Percentiles rank a stretch among this genome's conserved stretches.
Conservation (phyloP, 2,797 vertebrate genomes). For the Bucorvus abyssinicus region DNA sequence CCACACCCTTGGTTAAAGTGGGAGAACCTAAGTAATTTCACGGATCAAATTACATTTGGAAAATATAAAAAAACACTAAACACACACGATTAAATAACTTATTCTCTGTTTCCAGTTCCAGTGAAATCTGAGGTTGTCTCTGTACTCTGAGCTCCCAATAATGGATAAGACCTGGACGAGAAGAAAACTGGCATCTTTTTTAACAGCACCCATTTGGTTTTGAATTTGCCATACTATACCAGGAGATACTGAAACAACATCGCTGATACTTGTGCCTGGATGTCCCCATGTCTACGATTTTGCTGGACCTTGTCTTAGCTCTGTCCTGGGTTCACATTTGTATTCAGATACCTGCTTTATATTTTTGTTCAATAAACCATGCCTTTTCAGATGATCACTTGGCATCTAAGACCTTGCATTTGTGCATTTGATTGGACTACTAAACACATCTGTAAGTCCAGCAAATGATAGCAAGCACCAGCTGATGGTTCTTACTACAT, state of each 20-base stretch:
- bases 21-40: background rate
- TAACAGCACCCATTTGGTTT: fast-evolving
- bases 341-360: background rate
- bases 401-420: background rate
- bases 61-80: background rate
- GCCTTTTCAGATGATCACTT: background rate
- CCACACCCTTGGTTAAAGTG: too few species aligned
- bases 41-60: background rate
- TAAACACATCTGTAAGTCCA: background rate
- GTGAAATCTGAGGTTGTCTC: background rate
- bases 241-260: background rate
- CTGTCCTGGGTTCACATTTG: background rate
- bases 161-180: background rate
- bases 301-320: background rate
- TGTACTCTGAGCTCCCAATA: background rate
- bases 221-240: background rate
- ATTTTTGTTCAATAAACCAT: background rate
- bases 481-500: background rate
- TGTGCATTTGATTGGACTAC: background rate
- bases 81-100: background rate
- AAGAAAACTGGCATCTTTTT: background rate
- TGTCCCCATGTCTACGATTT: background rate
- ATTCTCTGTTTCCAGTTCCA: background rate
- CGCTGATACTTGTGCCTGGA: background rate
- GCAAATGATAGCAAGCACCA: background rate